Evolutionary conservation across 2,797 vertebrate genomes (phyloP).

Genomic region (Perodicticus potto): DNA sequence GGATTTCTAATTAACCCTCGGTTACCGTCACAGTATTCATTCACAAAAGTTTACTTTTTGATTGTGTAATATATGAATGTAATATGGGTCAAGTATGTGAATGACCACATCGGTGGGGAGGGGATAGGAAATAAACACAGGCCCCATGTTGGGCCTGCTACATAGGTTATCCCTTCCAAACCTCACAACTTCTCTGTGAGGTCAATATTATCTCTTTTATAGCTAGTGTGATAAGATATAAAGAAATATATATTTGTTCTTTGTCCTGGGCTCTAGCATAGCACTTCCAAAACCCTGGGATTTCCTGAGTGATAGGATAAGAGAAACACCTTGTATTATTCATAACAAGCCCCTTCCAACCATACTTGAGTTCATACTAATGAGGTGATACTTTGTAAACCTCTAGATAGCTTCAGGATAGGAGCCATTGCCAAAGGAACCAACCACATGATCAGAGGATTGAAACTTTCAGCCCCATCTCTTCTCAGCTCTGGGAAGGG

Average conservation of each 20-base stretch:
- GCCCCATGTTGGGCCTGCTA: rapidly evolving
- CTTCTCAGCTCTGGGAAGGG: background rate
- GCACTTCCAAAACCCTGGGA: background rate
- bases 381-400: background rate
- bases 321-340: background rate
- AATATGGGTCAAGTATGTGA: background rate
- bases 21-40: slow-evolving; percentile 59
- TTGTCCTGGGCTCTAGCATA: background rate
- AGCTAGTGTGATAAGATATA: background rate
- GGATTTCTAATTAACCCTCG: slow-evolving; percentile 76
- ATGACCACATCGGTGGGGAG: background rate
- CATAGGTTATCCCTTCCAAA: background rate
- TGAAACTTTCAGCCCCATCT: background rate
- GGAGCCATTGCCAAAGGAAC: background rate
- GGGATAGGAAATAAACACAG: background rate
- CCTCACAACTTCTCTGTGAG: background rate
- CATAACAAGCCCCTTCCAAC: background rate
- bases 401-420: too few species aligned
- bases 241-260: background rate
- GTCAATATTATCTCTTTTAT: background rate
- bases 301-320: background rate
- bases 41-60: slow-evolving; percentile 60
- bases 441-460: background rate
- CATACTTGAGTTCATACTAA: background rate
- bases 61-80: slow-evolving; percentile 3